phyloP scores from a whole-genome alignment of 2,888 invertebrate species.

The Thereva unica region DNA sequence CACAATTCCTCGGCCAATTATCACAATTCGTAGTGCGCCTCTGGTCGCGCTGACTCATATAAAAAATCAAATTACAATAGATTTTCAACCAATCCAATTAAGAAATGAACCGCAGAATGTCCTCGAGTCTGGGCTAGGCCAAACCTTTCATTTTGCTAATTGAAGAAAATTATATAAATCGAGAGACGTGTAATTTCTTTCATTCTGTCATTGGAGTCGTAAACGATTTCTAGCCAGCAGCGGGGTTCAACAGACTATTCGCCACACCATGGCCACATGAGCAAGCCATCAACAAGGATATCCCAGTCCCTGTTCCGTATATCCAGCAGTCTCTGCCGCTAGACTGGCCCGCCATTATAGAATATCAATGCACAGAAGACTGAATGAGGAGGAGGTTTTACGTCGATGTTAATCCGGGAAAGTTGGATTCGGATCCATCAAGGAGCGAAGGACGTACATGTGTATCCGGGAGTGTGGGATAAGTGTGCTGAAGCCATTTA shows the following conservation, averaged over 20 bases:
- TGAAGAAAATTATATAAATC: constrained; percentile 46
- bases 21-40: no score
- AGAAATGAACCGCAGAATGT: constrained; percentile 22
- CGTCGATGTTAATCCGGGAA: constrained; percentile 15
- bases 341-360: neutral
- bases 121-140: constrained; percentile 22
- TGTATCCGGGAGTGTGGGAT: neutral
- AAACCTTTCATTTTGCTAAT: constrained; percentile 46
- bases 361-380: neutral
- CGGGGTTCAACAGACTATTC: neutral
- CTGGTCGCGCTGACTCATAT: no score
- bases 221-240: constrained; percentile 25
- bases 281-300: no score
- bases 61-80: no score
- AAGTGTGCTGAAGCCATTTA: constrained; percentile 45
- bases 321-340: constrained; percentile 5
- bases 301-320: neutral
- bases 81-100: constrained; percentile 17
- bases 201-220: constrained; percentile 26
- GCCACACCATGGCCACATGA: neutral
- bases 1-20: no score
- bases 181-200: constrained; percentile 34
- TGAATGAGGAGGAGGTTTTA: constrained; percentile 9
- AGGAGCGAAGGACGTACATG: constrained; percentile 22
- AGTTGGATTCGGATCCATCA: constrained; percentile 28